Percentiles rank a stretch among this genome's conserved stretches.
phyloP scores from a whole-genome alignment of 2,797 vertebrate species.

The Loriculus beryllinus region DNA sequence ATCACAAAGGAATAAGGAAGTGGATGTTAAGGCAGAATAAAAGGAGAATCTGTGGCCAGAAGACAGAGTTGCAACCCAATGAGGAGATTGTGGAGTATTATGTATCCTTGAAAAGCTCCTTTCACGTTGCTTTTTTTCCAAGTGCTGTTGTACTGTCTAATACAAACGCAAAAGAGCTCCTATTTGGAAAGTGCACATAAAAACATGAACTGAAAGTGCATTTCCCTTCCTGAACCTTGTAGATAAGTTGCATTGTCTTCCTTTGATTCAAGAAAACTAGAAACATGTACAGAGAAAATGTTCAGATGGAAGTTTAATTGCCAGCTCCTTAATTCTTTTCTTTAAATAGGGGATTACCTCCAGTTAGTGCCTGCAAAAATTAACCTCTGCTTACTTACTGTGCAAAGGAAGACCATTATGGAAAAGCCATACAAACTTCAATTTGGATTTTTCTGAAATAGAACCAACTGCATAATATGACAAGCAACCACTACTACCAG shows the following conservation, averaged over 20 bases:
- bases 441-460: constrained; percentile 59
- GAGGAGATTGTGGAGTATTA: background rate
- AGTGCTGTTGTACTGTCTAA: background rate
- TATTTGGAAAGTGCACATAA: background rate
- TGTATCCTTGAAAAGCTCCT: background rate
- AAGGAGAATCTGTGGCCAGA: background rate
- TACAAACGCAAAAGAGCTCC: background rate
- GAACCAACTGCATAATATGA: constrained; percentile 35
- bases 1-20: background rate
- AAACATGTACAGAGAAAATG: background rate
- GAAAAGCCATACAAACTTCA: constrained; percentile 56
- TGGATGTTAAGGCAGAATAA: background rate
- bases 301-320: background rate
- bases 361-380: background rate
- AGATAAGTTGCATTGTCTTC: background rate
- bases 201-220: background rate
- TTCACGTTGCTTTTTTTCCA: background rate
- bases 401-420: background rate
- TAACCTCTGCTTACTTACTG: constrained; percentile 7
- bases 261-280: background rate
- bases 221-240: background rate
- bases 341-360: background rate
- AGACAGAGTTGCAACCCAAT: background rate
- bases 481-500: constrained; percentile 36
- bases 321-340: background rate